phyloP scores from a whole-genome alignment of 1,140 invertebrate species.

The Drosophila cardini region DNA sequence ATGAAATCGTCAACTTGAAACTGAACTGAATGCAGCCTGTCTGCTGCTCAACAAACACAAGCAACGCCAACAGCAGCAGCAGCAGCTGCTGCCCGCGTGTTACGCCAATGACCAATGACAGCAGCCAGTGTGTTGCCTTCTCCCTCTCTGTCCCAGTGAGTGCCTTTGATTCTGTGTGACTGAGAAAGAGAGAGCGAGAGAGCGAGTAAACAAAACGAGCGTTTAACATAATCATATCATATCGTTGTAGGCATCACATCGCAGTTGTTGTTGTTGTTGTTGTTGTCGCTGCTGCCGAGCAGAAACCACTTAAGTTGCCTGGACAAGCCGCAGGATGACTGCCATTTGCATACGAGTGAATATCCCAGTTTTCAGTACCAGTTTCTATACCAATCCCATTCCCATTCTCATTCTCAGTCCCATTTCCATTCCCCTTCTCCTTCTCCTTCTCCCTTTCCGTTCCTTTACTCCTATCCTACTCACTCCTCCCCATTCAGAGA shows the following conservation, averaged over 20 bases:
- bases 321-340: constrained; percentile 61
- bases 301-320: constrained; percentile 76
- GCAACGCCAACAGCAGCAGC: constrained; percentile 36
- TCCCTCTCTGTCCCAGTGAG: constrained; percentile 8
- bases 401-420: neutral
- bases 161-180: constrained; percentile 23
- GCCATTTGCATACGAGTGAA: constrained; percentile 74
- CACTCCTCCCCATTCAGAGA: neutral
- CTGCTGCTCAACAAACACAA: constrained; percentile 53
- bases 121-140: constrained; percentile 35
- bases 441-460: constrained; percentile 18
- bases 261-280: constrained; percentile 41
- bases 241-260: constrained; percentile 48
- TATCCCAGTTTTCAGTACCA: constrained; percentile 8
- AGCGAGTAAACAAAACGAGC: constrained; percentile 78
- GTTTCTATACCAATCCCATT: constrained; percentile 21
- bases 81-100: constrained; percentile 59
- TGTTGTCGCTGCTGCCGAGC: constrained; percentile 42
- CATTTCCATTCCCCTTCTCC: constrained; percentile 12
- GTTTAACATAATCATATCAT: constrained; percentile 83
- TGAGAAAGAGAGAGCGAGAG: constrained; percentile 43
- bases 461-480: neutral
- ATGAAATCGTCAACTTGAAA: constrained; percentile 83
- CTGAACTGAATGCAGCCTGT: constrained; percentile 68
- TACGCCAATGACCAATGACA: constrained; percentile 72